phyloP scores from a whole-genome alignment of 2,797 vertebrate species.

The Enteromius thamalakanensis region DNA sequence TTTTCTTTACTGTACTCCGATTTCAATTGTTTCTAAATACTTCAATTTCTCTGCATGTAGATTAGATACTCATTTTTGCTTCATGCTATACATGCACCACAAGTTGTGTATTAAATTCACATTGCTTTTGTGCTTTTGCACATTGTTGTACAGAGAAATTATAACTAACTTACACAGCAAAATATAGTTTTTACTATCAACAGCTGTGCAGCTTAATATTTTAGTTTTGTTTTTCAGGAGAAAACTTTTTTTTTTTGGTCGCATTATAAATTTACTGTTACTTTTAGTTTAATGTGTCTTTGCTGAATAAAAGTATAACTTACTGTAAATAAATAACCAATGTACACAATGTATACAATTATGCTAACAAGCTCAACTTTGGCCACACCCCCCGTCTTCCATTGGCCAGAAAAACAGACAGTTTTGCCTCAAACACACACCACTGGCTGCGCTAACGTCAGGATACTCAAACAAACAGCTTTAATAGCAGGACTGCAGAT shows the following conservation, averaged over 20 bases:
- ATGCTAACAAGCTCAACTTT: not conserved
- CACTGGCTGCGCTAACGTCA: not conserved
- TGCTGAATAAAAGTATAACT: not conserved
- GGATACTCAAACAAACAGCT: not conserved
- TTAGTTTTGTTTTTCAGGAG: not conserved
- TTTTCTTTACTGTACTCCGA: not conserved
- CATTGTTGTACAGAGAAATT: not conserved
- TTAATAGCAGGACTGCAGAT: not conserved
- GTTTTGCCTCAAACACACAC: not conserved
- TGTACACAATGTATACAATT: not conserved
- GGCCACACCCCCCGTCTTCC: not conserved
- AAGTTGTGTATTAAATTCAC: not conserved
- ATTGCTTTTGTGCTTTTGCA: not conserved
- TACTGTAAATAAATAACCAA: not conserved
- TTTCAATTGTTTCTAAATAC: conserved; percentile 1
- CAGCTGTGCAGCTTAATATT: not conserved
- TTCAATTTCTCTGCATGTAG: not conserved
- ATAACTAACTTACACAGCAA: not conserved
- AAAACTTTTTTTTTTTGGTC: not conserved
- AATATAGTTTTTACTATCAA: not conserved
- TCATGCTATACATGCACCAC: not conserved
- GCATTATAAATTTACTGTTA: not conserved
- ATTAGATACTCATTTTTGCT: not conserved
- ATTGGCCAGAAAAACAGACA: not conserved
- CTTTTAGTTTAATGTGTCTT: not conserved